A percentile compares a stretch with the other conserved stretches of the same genome.
These are phyloP conservation scores for Agrochola macilenta DNA, from an alignment of 2,888 invertebrate species.

Conservation along the genomic window DNA sequence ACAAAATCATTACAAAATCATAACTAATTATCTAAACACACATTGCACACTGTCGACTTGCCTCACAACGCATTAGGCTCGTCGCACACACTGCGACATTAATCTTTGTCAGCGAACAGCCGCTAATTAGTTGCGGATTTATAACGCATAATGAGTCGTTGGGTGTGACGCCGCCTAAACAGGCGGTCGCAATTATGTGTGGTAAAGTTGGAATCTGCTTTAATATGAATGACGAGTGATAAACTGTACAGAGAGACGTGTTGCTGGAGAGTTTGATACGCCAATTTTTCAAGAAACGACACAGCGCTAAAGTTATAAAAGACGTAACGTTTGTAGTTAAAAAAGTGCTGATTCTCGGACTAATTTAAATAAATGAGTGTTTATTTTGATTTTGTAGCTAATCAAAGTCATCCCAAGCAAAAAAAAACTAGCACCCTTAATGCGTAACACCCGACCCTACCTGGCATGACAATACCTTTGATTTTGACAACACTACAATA, in stretches of 20 bases:
- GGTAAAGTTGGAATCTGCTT: conserved; percentile 31
- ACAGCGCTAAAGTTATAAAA: not conserved
- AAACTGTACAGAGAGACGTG: not conserved
- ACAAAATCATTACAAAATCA: conserved; percentile 52
- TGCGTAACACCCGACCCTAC: not conserved
- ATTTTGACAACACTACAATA: not conserved
- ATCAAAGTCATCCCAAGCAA: not conserved
- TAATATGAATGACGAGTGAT: conserved; percentile 7
- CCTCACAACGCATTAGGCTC: conserved; percentile 66
- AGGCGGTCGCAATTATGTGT: conserved; percentile 46
- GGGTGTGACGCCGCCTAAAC: conserved; percentile 60
- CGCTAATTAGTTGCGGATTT: conserved; percentile 76
- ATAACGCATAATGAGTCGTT: conserved; percentile 70
- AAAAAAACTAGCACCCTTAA: not conserved
- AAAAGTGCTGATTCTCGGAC: too few species aligned
- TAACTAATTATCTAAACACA: conserved; percentile 49
- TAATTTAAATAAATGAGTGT: too few species aligned
- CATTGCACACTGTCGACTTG: conserved; percentile 52
- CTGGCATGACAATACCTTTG: too few species aligned
- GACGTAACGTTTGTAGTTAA: too few species aligned
- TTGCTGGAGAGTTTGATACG: too few species aligned
- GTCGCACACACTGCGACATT: conserved; percentile 67
- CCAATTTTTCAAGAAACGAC: too few species aligned
- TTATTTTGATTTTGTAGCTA: not conserved
- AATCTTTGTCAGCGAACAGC: conserved; percentile 73